Base-by-base conservation (phyloP, 2,113 vertebrate genomes). In the Semicossyphus pulcher region DNA sequence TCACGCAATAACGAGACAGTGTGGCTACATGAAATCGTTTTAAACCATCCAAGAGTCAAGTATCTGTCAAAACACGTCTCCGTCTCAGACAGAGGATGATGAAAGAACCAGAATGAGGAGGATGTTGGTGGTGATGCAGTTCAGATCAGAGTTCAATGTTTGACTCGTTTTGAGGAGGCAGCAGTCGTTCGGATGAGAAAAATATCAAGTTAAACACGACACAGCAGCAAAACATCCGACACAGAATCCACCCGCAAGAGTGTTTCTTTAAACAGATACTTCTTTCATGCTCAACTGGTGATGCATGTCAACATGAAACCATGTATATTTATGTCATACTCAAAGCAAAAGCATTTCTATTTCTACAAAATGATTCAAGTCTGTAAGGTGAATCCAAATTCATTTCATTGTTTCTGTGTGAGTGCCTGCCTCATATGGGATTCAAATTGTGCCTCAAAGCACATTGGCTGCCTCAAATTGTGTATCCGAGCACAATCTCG, bases 31-130 rank as follows among this genome's bases (percentile, higher is more conserved):
- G 31, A 32, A 51, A 23, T 36, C 20, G 21, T 57, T 61, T 60
- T n/a, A 77, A 49, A 73, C 54, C 61, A 64, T 29, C 58, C 58
- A 69, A 36, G 74, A 44, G 52, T 69, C 80, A 68, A 72, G 44
- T 26, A 28, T 64, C 31, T 70, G 64, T 73, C 69, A 56, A 36
- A 42, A 56, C 28, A 67, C 62, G 41, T 68, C 28, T 32, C 51
- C 1, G n/a, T 41, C 37, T 45, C 54, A 70, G 64, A 70, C 45
- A 51, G 48, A 32, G 39, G 39, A 47, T 41, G 70, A 61, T 61
- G 76, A 75, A 36, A 56, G 72, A 41, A 8, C 28, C 32, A 16
- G 9, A 45, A 36, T 26, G n/a, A 7, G 57, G 45, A 68, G 44
- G 54, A 68, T 12, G 49, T 3, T 21, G 49, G 20, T 20, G 56